A percentile compares a stretch with the other conserved stretches of the same genome.
Conservation (phyloP, 2,888 invertebrate species). For the Baccha elongata region DNA sequence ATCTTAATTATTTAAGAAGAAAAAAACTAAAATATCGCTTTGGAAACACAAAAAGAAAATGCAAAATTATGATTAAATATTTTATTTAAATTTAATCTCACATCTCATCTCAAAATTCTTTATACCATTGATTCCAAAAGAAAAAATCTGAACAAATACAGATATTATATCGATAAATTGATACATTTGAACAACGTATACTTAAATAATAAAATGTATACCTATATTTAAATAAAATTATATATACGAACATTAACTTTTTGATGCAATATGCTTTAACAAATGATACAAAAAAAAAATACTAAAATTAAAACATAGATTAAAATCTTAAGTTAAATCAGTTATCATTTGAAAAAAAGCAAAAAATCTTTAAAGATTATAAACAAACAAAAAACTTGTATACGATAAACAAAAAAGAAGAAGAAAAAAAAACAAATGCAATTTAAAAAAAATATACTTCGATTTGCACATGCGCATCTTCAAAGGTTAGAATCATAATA, state of each 20-base stretch:
- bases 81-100: constrained; percentile 25
- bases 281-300: constrained; percentile 43
- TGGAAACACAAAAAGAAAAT: constrained; percentile 33
- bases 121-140: constrained; percentile 58
- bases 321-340: constrained; percentile 59
- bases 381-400: constrained; percentile 59
- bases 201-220: constrained; percentile 57
- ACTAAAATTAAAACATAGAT: constrained; percentile 56
- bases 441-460: constrained; percentile 27
- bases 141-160: constrained; percentile 64
- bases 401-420: constrained; percentile 57
- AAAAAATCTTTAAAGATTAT: constrained; percentile 47
- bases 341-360: constrained; percentile 46
- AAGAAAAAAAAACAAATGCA: background rate
- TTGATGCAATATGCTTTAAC: constrained; percentile 74
- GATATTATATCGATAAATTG: constrained; percentile 43
- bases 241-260: constrained; percentile 73
- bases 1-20: constrained; percentile 54
- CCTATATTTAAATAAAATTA: constrained; percentile 65
- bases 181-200: constrained; percentile 69
- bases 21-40: constrained; percentile 48
- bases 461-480: constrained; percentile 33
- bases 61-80: constrained; percentile 17
- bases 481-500: constrained; percentile 18
- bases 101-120: constrained; percentile 54